Conservation (phyloP, 2,888 invertebrate genomes). For the Caenorhabditis zanzibari region DNA sequence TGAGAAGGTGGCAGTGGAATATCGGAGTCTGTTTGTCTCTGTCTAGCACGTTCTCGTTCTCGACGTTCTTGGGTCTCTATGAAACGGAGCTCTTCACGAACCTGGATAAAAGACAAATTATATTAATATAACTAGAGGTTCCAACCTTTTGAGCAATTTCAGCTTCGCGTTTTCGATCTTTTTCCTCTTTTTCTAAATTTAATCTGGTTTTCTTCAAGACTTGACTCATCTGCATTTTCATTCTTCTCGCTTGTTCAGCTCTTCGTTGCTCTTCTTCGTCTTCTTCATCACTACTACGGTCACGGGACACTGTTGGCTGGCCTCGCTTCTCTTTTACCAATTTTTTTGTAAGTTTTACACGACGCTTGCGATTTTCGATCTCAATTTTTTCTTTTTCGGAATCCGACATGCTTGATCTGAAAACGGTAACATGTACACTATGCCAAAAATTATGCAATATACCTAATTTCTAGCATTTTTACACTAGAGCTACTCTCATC, state of each 20-base stretch:
- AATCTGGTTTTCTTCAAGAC: constrained; percentile 76
- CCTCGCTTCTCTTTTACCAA: constrained; percentile 68
- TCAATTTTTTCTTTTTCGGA: constrained; percentile 80
- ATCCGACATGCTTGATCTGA: constrained; percentile 81
- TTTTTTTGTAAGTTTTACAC: constrained; percentile 78
- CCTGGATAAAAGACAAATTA: constrained; percentile 46
- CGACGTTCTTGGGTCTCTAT: constrained; percentile 70
- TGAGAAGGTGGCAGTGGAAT: neutral
- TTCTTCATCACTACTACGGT: constrained; percentile 64
- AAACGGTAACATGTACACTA: no score
- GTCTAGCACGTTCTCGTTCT: constrained; percentile 63
- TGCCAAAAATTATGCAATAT: neutral
- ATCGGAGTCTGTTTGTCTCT: neutral
- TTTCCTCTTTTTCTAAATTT: constrained; percentile 76
- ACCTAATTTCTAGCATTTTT: constrained; percentile 67
- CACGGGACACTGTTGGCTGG: constrained; percentile 2
- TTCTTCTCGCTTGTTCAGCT: constrained; percentile 70
- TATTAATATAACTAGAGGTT: neutral
- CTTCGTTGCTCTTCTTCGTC: constrained; percentile 65
- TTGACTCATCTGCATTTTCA: constrained; percentile 76
- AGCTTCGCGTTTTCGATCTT: constrained; percentile 69
- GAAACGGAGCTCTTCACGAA: constrained; percentile 68
- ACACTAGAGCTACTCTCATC: constrained; percentile 45
- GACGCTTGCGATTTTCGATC: constrained; percentile 80
- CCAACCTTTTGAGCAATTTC: constrained; percentile 68